These are phyloP conservation scores for Pomacea canaliculata DNA, from an alignment of 2,888 invertebrate species.

Conservation along the genomic window DNA sequence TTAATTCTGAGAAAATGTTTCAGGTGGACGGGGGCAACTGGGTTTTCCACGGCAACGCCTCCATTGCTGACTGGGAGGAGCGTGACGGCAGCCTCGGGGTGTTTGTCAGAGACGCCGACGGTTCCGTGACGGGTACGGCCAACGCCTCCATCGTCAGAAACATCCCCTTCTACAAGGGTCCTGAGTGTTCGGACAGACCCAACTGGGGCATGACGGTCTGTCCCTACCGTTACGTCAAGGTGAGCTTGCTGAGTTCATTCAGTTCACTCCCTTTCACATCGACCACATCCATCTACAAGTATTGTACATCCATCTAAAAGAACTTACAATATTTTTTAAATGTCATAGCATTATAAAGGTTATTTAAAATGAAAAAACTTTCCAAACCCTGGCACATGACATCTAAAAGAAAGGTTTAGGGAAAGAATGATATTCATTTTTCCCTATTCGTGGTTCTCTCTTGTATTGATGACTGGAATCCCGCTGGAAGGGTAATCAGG, in stretches of 20 bases:
- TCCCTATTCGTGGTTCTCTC: too few relatives aligned
- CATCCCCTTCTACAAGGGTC: conserved; percentile 10
- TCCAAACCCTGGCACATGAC: too few relatives aligned
- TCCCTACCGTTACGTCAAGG: conserved; percentile 20
- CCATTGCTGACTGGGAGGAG: background rate
- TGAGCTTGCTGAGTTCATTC: background rate
- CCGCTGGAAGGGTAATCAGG: too few relatives aligned
- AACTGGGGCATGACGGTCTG: conserved; percentile 7
- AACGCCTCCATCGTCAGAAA: conserved; percentile 11
- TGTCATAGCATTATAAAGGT: too few relatives aligned
- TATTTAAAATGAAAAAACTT: too few relatives aligned
- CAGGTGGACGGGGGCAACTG: conserved; percentile 7
- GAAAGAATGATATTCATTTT: too few relatives aligned
- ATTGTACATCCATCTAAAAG: too few relatives aligned
- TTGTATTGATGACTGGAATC: too few relatives aligned
- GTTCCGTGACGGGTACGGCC: conserved; percentile 8
- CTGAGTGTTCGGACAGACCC: background rate
- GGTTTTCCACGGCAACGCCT: conserved; percentile 7
- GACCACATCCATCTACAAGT: too few relatives aligned
- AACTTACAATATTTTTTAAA: too few relatives aligned
- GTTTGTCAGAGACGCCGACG: conserved; percentile 10
- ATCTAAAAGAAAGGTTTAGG: too few relatives aligned
- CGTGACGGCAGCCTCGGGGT: conserved; percentile 11
- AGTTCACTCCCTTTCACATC: background rate
- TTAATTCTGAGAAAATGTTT: background rate